These are phyloP conservation scores for Ceratosolen fusciceps DNA, from an alignment of 1,140 invertebrate genomes.

Conservation along the genomic window DNA sequence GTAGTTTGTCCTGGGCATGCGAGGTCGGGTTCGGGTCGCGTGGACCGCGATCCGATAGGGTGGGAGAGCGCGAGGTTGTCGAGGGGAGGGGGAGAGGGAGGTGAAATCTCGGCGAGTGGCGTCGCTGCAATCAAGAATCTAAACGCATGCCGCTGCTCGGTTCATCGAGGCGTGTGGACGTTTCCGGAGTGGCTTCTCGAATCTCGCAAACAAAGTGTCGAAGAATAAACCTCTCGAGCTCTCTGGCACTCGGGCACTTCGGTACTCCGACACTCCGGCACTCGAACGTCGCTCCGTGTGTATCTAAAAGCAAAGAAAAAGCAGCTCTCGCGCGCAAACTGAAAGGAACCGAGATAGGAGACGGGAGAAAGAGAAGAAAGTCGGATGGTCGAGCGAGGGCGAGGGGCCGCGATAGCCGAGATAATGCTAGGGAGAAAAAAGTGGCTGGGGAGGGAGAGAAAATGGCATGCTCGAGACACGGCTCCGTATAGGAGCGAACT, in stretches of 20 bases:
- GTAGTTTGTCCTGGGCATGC: slow-evolving; percentile 33
- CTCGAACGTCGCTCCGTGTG: background rate
- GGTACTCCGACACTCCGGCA: too few species aligned
- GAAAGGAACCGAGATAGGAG: slow-evolving; percentile 36
- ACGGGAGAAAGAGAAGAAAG: slow-evolving; percentile 9
- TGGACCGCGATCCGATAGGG: too few species aligned
- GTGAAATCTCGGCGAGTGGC: background rate
- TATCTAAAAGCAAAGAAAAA: slow-evolving; percentile 7
- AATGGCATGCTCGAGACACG: slow-evolving; percentile 10
- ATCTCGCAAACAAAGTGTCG: slow-evolving; percentile 48
- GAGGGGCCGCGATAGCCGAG: background rate
- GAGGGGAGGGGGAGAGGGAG: too few species aligned
- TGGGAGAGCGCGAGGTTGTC: background rate
- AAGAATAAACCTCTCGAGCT: slow-evolving; percentile 45
- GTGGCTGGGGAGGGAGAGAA: background rate
- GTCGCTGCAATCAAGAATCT: slow-evolving; percentile 29
- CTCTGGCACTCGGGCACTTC: too few species aligned
- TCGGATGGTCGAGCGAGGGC: background rate
- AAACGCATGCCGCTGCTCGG: slow-evolving; percentile 17
- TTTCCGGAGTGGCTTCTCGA: slow-evolving; percentile 25
- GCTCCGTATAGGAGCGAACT: slow-evolving; percentile 43
- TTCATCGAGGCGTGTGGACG: slow-evolving; percentile 14
- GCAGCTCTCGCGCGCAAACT: slow-evolving; percentile 9
- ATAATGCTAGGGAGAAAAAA: background rate
- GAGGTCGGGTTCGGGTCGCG: too few species aligned